phyloP scores from a whole-genome alignment of 2,113 vertebrate species.

The Grus americana region DNA sequence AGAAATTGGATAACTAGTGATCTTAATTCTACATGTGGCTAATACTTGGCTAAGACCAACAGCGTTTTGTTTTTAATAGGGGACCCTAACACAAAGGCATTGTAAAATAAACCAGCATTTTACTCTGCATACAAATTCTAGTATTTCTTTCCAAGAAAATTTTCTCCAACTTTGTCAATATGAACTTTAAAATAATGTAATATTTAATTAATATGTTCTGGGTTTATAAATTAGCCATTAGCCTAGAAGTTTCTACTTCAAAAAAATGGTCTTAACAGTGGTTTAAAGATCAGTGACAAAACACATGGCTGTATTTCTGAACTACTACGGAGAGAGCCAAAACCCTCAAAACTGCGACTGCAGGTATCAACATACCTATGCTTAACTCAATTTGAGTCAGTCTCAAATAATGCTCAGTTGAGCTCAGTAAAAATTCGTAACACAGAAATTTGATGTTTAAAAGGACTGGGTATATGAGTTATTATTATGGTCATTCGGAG shows the following conservation, averaged over 20 bases:
- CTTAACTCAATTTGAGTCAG: neutral
- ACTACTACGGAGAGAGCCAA: neutral
- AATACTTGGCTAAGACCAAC: neutral
- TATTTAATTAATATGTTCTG: neutral
- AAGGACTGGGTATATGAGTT: neutral
- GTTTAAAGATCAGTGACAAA: neutral
- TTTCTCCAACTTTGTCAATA: neutral
- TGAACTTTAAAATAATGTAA: neutral
- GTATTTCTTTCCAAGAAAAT: neutral
- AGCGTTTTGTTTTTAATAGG: neutral
- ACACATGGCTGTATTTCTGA: neutral
- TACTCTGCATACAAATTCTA: neutral
- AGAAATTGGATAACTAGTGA: neutral
- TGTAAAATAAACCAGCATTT: neutral
- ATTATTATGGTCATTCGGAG: neutral
- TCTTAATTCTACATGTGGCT: neutral
- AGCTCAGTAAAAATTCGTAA: neutral
- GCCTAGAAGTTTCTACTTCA: neutral
- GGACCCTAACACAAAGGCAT: neutral
- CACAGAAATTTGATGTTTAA: neutral
- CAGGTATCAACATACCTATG: neutral
- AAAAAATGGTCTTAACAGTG: neutral
- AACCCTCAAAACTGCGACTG: neutral
- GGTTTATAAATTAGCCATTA: neutral
- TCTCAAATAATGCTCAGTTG: neutral